Evolutionary conservation across 53 echinoderm and acorn worm genomes (phyloP), one percentile per base, ranked within the genome.

Genomic region (Arbacia lixula): DNA sequence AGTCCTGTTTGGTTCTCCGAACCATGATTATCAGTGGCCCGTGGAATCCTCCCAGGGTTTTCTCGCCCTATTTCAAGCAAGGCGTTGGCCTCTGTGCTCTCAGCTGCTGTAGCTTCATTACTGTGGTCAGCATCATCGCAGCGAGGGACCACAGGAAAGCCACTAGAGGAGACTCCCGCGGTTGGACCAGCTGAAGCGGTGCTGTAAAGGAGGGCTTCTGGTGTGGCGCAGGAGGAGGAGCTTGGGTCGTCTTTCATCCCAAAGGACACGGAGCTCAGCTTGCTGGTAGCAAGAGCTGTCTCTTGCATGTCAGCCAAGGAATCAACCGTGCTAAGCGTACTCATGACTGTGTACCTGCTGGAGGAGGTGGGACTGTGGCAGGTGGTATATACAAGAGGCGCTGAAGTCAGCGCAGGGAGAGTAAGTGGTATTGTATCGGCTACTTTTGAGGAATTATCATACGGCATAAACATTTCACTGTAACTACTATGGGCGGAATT

Each of bases 241-340:
- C 41, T 81, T 36, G 78, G 82, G 32, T 40, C 72, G 39, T 91
- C 91, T 36, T 61, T 87, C 85, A 91, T 81, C 53, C 87, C 80
- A 19, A 88, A 80, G 9, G 87, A 60, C 25, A 91, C 91, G 14
- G 95, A 86, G 64, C 91, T 87, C 22, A 95, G 89, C 72, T 89
- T 95, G 78, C 89, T 95, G 37, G 95, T 95, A 72, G 95, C 95
- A 2, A 91, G 71, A 17, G 89, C 91, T 16, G 95, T 95, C 71
- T 95, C 92, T 31, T 89, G 86, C 80, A 89, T 89, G 36, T 92
- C 95, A 17, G 91, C 91, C 21, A 95, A 83, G 69, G 95, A 90
- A 81, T 95, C 91, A 5, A 89, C 90, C 19, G 86, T 85, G 34
- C 71, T 85, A 85, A 91, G 63, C 19, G 91, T 85, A 81, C 66